Conservation (phyloP, 2,797 vertebrate species). For the Muscicapa comitata region DNA sequence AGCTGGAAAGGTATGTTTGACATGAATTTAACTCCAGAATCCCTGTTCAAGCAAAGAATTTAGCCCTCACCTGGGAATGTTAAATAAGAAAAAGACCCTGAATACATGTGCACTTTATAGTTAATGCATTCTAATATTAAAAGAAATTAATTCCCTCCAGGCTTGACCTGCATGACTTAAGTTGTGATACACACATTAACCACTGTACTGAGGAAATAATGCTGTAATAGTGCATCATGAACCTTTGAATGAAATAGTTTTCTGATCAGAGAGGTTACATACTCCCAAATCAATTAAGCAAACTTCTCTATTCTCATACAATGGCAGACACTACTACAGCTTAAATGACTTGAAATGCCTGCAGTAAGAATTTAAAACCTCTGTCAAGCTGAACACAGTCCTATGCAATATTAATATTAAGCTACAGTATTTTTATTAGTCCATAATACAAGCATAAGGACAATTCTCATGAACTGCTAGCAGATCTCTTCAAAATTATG, state of each 20-base stretch:
- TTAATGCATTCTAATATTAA: not conserved
- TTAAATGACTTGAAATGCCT: not conserved
- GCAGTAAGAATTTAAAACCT: not conserved
- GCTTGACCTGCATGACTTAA: not conserved
- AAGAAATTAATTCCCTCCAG: not conserved
- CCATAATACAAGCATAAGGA: not conserved
- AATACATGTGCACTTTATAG: not conserved
- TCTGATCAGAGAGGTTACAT: not conserved
- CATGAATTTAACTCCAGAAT: not conserved
- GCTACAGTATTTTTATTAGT: not conserved
- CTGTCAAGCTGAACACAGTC: not conserved
- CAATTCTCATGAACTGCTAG: not conserved
- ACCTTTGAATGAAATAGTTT: not conserved
- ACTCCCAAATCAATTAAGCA: not conserved
- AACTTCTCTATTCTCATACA: not conserved
- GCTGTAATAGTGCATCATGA: not conserved
- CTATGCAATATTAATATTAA: not conserved
- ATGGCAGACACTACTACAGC: not conserved
- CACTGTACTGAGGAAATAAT: not conserved
- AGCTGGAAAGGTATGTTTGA: not conserved
- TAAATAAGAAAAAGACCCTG: not conserved
- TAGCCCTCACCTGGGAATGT: not conserved
- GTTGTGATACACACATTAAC: not conserved
- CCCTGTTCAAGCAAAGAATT: not conserved
- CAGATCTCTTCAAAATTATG: not conserved